These are phyloP conservation scores for Clavelina lepadiformis DNA, from an alignment of 23 tunicate species.

Conservation along the genomic window DNA sequence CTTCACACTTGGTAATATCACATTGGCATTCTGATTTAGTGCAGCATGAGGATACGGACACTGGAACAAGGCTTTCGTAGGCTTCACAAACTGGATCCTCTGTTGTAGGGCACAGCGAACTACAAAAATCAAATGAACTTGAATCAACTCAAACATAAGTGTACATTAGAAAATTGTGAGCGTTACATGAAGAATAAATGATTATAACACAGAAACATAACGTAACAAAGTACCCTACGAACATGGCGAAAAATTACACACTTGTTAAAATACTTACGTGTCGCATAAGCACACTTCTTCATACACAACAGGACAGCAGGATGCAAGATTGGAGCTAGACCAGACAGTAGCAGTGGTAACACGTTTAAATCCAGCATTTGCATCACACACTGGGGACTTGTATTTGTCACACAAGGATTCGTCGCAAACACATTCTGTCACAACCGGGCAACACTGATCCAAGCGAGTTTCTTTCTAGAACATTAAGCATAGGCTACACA, in stretches of 20 bases:
- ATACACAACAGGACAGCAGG: conserved; percentile 67
- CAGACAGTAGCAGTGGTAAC: conserved; percentile 66
- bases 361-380: conserved; percentile 46
- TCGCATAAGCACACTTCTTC: conserved; percentile 92
- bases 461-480: conserved; percentile 27
- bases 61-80: conserved; percentile 47
- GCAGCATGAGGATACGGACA: conserved; percentile 78
- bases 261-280: conserved; percentile 43
- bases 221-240: too few species aligned
- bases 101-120: conserved; percentile 71
- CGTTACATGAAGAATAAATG: too few species aligned
- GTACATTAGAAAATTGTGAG: too few species aligned
- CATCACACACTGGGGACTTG: conserved; percentile 49
- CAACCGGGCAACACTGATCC: conserved; percentile 72
- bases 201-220: too few species aligned
- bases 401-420: conserved; percentile 57
- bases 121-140: too few species aligned
- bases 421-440: conserved; percentile 82
- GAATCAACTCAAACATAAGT: too few species aligned
- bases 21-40: conserved; percentile 58
- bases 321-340: conserved; percentile 39
- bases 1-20: conserved; percentile 45
- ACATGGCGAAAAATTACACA: too few species aligned
- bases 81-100: conserved; percentile 58
- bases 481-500: background rate